phyloP scores from a whole-genome alignment of 2,113 vertebrate species.

The Sturnus vulgaris region DNA sequence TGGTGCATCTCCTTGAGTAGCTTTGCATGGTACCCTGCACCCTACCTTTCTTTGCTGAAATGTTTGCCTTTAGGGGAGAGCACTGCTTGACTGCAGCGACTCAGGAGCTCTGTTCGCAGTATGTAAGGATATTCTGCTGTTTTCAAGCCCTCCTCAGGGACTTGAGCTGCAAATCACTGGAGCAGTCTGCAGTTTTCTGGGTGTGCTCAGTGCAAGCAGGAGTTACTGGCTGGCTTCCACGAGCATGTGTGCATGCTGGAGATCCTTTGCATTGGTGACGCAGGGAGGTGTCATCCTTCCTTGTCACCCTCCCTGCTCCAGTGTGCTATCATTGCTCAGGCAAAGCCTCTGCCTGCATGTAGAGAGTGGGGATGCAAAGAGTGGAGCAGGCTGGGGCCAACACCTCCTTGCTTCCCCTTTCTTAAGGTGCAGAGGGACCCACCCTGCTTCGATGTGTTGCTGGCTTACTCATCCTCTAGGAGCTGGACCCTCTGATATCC shows the following conservation, averaged over 20 bases:
- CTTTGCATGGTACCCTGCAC: not conserved
- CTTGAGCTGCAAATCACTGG: not conserved
- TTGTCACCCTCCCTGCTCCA: not conserved
- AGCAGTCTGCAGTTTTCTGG: not conserved
- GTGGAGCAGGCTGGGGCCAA: not conserved
- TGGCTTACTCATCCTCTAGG: not conserved
- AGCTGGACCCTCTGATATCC: not conserved
- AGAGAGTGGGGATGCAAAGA: not conserved
- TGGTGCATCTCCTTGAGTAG: not conserved
- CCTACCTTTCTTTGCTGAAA: not conserved
- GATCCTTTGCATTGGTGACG: not conserved
- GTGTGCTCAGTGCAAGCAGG: not conserved
- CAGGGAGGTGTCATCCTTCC: not conserved
- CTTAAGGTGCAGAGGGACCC: not conserved
- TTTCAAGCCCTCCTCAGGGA: not conserved
- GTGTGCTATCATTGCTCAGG: fast-evolving
- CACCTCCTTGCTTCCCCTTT: not conserved
- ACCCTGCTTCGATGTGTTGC: not conserved
- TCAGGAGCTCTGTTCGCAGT: not conserved
- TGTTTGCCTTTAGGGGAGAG: not conserved
- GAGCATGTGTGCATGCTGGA: fast-evolving
- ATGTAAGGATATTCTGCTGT: not conserved
- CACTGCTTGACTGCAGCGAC: not conserved
- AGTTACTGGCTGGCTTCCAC: not conserved
- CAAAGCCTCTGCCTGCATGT: not conserved